Conservation (phyloP, 37 sponge, comb jelly and placozoan genomes). For the Oscarella lobularis region DNA sequence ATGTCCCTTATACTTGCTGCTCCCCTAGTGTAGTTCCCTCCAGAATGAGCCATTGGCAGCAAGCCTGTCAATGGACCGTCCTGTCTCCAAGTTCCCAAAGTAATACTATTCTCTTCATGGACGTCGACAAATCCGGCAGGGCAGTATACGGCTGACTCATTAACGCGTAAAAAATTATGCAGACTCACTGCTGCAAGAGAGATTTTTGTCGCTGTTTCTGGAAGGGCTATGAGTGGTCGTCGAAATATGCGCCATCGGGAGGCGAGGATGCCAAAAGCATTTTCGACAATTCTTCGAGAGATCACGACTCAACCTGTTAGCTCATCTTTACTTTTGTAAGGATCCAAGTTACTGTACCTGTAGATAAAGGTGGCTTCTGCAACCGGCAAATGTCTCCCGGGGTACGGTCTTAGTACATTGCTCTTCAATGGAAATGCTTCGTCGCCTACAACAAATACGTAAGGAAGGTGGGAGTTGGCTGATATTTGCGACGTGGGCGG, state of each 20-base stretch:
- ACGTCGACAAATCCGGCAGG: not conserved
- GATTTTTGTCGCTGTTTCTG: not conserved
- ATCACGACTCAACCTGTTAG: conserved; percentile 9
- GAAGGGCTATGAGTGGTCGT: not conserved
- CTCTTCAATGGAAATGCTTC: conserved; percentile 22
- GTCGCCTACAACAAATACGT: conserved; percentile 17
- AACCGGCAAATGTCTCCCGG: conserved; percentile 15
- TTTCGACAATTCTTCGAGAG: conserved; percentile 28
- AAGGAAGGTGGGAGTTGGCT: not conserved
- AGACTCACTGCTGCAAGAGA: not conserved
- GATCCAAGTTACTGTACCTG: not conserved
- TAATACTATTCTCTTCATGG: not conserved
- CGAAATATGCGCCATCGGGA: conserved; percentile 8
- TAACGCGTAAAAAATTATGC: not conserved
- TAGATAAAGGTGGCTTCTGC: not conserved
- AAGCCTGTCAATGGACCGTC: too few species aligned
- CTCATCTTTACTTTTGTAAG: conserved; percentile 3
- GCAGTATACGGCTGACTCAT: not conserved
- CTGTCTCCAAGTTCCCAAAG: not conserved
- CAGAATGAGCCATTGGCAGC: not conserved
- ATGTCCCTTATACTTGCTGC: not conserved
- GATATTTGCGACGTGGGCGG: conserved; percentile 10
- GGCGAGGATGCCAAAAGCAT: conserved; percentile 28
- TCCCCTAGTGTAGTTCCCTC: not conserved
- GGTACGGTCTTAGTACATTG: conserved; percentile 16